These are phyloP conservation scores for Platysteira castanea DNA, from an alignment of 2,113 vertebrate genomes.

Conservation along the genomic window DNA sequence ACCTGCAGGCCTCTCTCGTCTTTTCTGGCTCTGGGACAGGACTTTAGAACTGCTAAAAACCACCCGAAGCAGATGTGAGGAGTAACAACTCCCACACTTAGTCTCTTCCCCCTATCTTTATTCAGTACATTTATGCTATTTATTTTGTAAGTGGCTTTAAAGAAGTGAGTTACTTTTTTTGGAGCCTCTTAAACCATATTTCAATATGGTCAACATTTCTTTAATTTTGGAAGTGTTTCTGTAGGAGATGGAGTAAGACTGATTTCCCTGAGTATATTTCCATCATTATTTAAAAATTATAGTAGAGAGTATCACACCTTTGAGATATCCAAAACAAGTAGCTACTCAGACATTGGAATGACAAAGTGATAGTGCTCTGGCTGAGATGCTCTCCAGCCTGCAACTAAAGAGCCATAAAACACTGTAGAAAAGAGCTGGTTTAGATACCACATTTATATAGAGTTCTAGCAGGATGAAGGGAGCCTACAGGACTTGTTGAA, in stretches of 20 bases:
- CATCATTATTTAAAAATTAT: slow-evolving; percentile 19
- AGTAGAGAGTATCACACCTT: background rate
- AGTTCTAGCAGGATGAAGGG: background rate
- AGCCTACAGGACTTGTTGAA: background rate
- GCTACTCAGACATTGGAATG: slow-evolving; percentile 10
- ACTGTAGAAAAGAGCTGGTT: background rate
- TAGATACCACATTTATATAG: background rate
- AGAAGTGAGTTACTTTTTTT: background rate
- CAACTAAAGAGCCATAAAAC: slow-evolving; percentile 23
- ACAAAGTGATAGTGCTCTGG: background rate
- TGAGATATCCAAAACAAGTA: background rate
- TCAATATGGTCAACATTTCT: background rate
- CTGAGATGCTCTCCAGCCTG: background rate
- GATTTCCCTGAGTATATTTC: background rate
- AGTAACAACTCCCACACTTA: too few species aligned
- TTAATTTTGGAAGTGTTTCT: background rate
- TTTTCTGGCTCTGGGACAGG: too few species aligned
- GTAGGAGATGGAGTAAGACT: background rate
- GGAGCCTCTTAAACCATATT: background rate
- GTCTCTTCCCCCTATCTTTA: background rate
- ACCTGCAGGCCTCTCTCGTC: too few species aligned
- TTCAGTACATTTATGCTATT: background rate
- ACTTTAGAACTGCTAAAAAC: too few species aligned
- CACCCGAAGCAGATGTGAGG: too few species aligned
- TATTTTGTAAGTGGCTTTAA: background rate